These are phyloP conservation scores for Streblospio benedicti DNA, from an alignment of 1,140 invertebrate species.

Conservation along the genomic window DNA sequence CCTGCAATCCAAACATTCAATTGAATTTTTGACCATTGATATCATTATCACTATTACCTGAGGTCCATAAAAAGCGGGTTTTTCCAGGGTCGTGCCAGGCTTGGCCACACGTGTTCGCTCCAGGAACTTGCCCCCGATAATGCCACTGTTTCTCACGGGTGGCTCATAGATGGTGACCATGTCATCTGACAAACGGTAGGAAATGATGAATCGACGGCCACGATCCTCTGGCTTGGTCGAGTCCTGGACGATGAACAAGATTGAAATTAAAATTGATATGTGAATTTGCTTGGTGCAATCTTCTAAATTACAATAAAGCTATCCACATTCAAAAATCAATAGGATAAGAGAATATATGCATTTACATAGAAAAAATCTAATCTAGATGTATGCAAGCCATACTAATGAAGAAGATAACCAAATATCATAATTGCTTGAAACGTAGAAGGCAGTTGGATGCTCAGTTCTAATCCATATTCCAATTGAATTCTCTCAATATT, in stretches of 20 bases:
- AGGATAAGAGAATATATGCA: background rate
- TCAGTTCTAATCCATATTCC: no score
- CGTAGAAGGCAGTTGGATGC: no score
- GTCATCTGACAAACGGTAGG: slow-evolving; percentile 44
- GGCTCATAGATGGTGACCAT: slow-evolving; percentile 48
- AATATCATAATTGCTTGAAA: no score
- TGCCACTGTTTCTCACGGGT: slow-evolving; percentile 44
- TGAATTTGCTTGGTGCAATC: background rate
- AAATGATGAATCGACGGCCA: slow-evolving; percentile 44
- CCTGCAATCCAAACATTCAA: no score
- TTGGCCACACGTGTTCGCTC: slow-evolving; percentile 44
- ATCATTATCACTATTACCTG: no score
- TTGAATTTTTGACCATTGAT: no score
- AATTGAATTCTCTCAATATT: no score
- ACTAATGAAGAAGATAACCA: no score
- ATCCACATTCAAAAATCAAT: background rate
- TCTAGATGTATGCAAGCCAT: no score
- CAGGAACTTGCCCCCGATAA: slow-evolving; percentile 47
- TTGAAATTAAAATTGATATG: background rate
- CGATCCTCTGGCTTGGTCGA: slow-evolving; percentile 39
- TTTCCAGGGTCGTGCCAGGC: slow-evolving; percentile 28
- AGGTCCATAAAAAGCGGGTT: no score
- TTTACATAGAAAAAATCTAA: background rate
- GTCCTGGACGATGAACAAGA: slow-evolving; percentile 28
- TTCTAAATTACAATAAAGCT: no score